phyloP scores from a whole-genome alignment of 2,888 invertebrate genomes.

The Ferrisia virgata region DNA sequence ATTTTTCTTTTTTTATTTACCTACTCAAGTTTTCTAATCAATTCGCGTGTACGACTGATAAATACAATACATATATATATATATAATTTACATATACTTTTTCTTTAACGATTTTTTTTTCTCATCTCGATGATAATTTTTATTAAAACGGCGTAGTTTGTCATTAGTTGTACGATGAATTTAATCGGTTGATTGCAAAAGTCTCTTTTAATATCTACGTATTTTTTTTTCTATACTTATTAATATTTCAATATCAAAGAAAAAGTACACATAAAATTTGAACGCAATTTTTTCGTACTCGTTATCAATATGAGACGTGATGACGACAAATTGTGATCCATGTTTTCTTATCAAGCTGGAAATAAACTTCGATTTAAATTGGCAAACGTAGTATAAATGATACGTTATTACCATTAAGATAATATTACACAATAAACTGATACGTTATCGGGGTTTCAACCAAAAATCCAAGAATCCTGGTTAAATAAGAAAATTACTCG shows the following conservation, averaged over 20 bases:
- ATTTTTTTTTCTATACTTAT: neutral
- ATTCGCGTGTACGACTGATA: neutral
- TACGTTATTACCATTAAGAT: neutral
- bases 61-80: neutral
- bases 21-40: neutral
- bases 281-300: neutral
- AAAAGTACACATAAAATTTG: neutral
- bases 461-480: too few relatives aligned
- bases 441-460: neutral
- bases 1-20: neutral
- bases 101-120: neutral
- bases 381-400: neutral
- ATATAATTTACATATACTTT: neutral
- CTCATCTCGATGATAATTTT: neutral
- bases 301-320: neutral
- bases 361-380: constrained; percentile 9
- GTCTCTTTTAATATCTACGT: neutral
- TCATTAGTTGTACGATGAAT: too few relatives aligned
- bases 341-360: constrained; percentile 18
- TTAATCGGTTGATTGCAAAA: constrained; percentile 16
- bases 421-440: neutral
- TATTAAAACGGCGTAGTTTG: neutral
- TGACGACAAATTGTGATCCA: constrained; percentile 19
- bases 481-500: too few relatives aligned
- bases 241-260: neutral